Percentiles rank a stretch among this genome's conserved stretches.
Conservation (phyloP, 2,888 invertebrate species). For the Cosmia pyralina region DNA sequence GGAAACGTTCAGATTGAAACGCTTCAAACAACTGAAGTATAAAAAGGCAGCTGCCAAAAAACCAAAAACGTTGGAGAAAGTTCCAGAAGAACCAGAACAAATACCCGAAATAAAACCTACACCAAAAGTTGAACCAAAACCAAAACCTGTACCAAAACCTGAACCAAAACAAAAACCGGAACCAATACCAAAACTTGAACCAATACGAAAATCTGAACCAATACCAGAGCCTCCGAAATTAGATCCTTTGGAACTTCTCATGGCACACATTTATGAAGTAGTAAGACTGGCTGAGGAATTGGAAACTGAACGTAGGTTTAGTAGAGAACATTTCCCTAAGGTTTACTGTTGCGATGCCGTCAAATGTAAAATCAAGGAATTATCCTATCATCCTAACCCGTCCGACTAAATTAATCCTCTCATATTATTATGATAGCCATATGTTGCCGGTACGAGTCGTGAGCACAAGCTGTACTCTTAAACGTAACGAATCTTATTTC, state of each 20-base stretch:
- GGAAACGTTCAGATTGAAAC: constrained; percentile 35
- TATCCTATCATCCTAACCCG: neutral
- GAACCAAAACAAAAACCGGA: too few species aligned
- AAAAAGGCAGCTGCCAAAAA: neutral
- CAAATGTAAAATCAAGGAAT: neutral
- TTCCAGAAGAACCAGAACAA: too few species aligned
- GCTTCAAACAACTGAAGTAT: constrained; percentile 37
- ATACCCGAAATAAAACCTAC: neutral
- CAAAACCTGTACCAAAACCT: neutral
- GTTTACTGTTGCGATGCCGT: neutral
- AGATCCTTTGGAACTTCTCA: constrained; percentile 11
- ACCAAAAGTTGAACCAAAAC: neutral
- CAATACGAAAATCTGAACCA: neutral
- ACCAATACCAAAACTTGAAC: neutral
- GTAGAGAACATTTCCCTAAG: neutral
- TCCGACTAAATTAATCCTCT: neutral
- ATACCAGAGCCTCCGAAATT: neutral
- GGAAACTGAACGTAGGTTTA: constrained; percentile 26
- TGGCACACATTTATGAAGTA: constrained; percentile 13
- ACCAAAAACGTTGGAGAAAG: too few species aligned
- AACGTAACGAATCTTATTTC: too few species aligned
- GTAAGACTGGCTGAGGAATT: constrained; percentile 4
- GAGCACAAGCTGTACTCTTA: too few species aligned
- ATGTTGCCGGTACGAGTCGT: too few species aligned
- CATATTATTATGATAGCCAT: neutral